Base-by-base conservation (phyloP, 2,797 vertebrate genomes). In the Pseudomugil gertrudae region DNA sequence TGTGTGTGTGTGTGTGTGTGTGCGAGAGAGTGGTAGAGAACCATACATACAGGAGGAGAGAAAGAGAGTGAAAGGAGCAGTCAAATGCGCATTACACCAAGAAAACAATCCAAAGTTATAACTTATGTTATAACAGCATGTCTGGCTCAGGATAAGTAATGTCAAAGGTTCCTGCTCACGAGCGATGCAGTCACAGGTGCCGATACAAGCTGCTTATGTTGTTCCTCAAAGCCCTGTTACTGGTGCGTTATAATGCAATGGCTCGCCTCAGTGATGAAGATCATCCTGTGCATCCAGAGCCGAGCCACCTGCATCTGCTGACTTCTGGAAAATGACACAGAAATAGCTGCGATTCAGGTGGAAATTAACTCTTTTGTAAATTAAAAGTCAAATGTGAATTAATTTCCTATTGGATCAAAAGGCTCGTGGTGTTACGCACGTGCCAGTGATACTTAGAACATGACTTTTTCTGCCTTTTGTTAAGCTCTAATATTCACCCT, bases 191-290 rank as follows among this genome's bases (percentile, higher is more conserved):
- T 7, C 45, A 60, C 43, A 61, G 30, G 51, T 64, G 40, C 43
- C 57, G 4, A 47, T 65, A 74, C 65, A 24, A 62, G 29, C 27
- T n/a, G n/a, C n/a, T n/a, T n/a, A n/a, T n/a, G n/a, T n/a, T n/a
- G n/a, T n/a, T n/a, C n/a, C 51, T 6, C 13, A 8, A 10, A 17
- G 43, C n/a, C 19, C 21, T 38, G 60, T 60, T 58, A 68, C 8
- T 65, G 68, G 62, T 80, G 88, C 84, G 88, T 87, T 87, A 88
- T 89, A 86, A 79, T 79, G 84, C 87, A 48, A 69, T 66, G 65
- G 36, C 66, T 59, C 21, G n/a, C n/a, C n/a, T n/a, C n/a, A n/a
- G n/a, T n/a, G n/a, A n/a, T n/a, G n/a, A n/a, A n/a, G n/a, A 19
- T 40, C 17, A 6, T 19, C 38, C 38, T 7, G 17, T 1, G 38